Percentiles rank a stretch among this genome's conserved stretches.
These are phyloP conservation scores for Aromia moschata DNA, from an alignment of 2,888 invertebrate genomes.

Conservation along the genomic window DNA sequence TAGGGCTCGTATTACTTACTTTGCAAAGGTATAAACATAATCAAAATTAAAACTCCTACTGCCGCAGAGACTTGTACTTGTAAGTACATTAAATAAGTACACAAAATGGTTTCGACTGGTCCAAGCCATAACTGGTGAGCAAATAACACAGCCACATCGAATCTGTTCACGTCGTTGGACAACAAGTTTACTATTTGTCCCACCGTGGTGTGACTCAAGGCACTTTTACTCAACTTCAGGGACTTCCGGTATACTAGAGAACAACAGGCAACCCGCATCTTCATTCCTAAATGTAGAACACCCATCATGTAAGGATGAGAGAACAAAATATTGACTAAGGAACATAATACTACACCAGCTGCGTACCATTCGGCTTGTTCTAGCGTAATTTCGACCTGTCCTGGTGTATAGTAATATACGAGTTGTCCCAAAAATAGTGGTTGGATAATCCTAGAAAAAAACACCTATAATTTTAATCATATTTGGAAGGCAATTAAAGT, in stretches of 20 bases:
- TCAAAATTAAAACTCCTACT: conserved; percentile 67
- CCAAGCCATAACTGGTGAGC: conserved; percentile 85
- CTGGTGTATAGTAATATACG: conserved; percentile 68
- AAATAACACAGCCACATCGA: conserved; percentile 83
- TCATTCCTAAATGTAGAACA: conserved; percentile 84
- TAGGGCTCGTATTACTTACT: conserved; percentile 58
- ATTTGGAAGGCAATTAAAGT: too few relatives aligned
- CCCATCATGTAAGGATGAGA: conserved; percentile 91
- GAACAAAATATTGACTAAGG: conserved; percentile 74
- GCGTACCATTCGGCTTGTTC: conserved; percentile 81
- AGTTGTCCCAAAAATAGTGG: conserved; percentile 71
- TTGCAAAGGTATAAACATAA: conserved; percentile 64
- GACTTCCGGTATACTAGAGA: conserved; percentile 83
- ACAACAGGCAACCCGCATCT: conserved; percentile 83
- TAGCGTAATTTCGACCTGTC: conserved; percentile 54
- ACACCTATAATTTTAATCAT: not conserved
- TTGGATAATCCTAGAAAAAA: conserved; percentile 53
- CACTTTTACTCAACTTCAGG: conserved; percentile 68
- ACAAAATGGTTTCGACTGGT: conserved; percentile 79
- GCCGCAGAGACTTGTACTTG: conserved; percentile 67
- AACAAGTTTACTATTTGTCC: conserved; percentile 86
- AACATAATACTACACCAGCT: conserved; percentile 76
- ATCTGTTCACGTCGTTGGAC: conserved; percentile 92
- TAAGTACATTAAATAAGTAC: conserved; percentile 78
- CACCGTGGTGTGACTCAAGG: conserved; percentile 78